Conservation (phyloP, 2,113 vertebrate species). For the Microtus richardsoni region DNA sequence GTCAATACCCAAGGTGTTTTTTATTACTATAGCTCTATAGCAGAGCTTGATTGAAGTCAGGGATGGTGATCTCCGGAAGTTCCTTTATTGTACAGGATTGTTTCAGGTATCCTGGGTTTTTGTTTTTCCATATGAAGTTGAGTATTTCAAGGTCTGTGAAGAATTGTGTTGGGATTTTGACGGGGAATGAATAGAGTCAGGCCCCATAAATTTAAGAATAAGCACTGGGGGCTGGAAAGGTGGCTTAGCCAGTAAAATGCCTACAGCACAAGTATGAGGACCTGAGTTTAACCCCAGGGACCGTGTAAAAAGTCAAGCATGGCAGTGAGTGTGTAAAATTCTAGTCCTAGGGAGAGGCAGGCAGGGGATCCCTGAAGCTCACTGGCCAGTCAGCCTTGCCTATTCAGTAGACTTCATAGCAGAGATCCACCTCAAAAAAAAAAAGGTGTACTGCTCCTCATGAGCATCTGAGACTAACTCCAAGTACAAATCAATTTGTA, state of each 20-base stretch:
- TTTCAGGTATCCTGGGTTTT: too few species aligned
- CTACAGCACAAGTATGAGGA: neutral
- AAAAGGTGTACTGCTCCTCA: neutral
- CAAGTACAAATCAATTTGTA: neutral
- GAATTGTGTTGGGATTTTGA: too few species aligned
- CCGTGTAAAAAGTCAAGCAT: neutral
- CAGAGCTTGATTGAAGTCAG: too few species aligned
- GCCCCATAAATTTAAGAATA: neutral
- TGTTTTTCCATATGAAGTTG: too few species aligned
- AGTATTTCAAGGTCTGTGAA: too few species aligned
- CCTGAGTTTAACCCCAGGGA: neutral
- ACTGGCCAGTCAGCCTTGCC: neutral
- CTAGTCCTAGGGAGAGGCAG: neutral
- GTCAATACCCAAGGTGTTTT: too few species aligned
- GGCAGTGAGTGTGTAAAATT: neutral
- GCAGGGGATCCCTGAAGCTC: neutral
- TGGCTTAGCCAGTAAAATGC: neutral
- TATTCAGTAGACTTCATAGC: neutral
- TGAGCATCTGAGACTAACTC: neutral
- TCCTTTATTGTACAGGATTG: too few species aligned
- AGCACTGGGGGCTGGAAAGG: neutral
- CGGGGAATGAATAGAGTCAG: too few species aligned
- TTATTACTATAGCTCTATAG: too few species aligned
- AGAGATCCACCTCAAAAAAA: neutral
- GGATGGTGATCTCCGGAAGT: too few species aligned